Percentiles rank a stretch among this genome's conserved stretches.
These are phyloP conservation scores for Anseranas semipalmata DNA, from an alignment of 2,113 vertebrate genomes.

Conservation along the genomic window DNA sequence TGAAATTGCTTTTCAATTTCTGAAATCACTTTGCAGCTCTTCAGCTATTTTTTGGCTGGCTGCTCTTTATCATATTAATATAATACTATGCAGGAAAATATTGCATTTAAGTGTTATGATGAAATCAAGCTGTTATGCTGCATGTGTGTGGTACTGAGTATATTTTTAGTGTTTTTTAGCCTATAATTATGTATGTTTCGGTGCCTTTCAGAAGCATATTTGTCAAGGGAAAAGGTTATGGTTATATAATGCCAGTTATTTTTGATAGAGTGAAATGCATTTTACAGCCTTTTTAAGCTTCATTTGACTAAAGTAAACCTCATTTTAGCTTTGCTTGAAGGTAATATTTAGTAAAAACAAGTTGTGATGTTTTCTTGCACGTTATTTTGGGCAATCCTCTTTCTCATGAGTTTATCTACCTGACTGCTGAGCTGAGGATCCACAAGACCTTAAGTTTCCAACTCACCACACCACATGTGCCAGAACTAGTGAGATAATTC, in stretches of 20 bases:
- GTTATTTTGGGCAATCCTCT: background rate
- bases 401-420: background rate
- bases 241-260: conserved; percentile 63
- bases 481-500: background rate
- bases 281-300: conserved; percentile 33
- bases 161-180: conserved; percentile 74
- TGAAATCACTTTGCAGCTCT: conserved; percentile 29
- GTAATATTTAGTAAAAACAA: background rate
- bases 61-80: conserved; percentile 68
- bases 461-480: background rate
- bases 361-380: background rate
- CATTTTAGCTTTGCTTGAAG: background rate
- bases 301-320: conserved; percentile 23
- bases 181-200: conserved; percentile 69
- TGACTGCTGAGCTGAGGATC: background rate
- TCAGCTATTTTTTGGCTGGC: conserved; percentile 60
- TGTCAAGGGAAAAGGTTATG: conserved; percentile 68
- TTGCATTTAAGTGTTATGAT: conserved; percentile 49
- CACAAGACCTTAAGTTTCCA: background rate
- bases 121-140: conserved; percentile 64
- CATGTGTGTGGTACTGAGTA: conserved; percentile 65
- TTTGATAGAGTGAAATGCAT: conserved; percentile 59
- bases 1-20: conserved; percentile 44
- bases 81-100: conserved; percentile 50
- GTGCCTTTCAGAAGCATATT: conserved; percentile 66